Conservation (phyloP, 37 sponge, comb jelly and placozoan species). For the Eunapius fragilis region DNA sequence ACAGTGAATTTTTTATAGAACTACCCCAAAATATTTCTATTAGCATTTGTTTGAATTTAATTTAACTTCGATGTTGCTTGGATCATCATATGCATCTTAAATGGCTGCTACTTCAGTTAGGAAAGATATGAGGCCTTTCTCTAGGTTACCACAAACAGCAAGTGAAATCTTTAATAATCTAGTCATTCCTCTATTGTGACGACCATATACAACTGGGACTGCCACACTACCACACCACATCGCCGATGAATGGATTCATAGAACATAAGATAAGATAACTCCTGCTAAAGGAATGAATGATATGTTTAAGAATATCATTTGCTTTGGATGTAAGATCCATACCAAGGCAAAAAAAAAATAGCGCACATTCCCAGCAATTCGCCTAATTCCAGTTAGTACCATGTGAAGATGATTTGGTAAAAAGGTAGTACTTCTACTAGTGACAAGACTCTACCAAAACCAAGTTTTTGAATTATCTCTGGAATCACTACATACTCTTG, state of each 20-base stretch:
- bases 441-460: neutral
- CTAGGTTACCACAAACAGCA: conserved; percentile 11
- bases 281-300: conserved; percentile 1
- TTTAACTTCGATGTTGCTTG: conserved; percentile 21
- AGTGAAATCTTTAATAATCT: conserved; percentile 7
- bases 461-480: neutral
- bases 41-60: conserved; percentile 18
- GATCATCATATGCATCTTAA: conserved; percentile 6
- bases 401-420: conserved; percentile 5
- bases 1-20: neutral
- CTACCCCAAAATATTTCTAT: conserved; percentile 15
- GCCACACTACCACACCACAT: conserved; percentile 28
- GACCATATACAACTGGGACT: conserved; percentile 21
- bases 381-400: neutral
- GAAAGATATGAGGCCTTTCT: conserved; percentile 8
- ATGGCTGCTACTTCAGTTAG: conserved; percentile 6
- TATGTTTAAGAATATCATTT: neutral
- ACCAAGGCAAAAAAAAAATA: conserved; percentile 8
- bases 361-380: conserved; percentile 3
- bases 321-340: neutral
- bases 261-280: neutral
- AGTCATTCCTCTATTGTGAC: conserved; percentile 4
- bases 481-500: neutral
- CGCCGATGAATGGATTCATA: neutral
- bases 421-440: neutral